Base-by-base conservation (phyloP, 2,888 invertebrate genomes). In the Scaptomyza reducta region DNA sequence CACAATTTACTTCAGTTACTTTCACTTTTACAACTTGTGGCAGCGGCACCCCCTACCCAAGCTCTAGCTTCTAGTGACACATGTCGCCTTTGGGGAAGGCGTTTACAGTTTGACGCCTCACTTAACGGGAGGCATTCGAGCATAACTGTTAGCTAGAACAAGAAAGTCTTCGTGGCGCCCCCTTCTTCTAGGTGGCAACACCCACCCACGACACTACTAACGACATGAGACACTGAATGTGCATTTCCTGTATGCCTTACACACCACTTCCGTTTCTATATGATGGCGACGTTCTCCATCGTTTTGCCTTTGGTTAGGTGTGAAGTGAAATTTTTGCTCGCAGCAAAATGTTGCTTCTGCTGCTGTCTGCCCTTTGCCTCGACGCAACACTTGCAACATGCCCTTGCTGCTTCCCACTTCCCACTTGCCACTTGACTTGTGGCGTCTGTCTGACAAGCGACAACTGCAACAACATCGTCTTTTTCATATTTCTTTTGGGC, bases 221-320 rank as follows among this genome's bases (percentile, higher is more conserved):
- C 70, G 77, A 77, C 70, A 69, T 29, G 51, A 70, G 70, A 46
- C 60, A 53, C 53, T 57, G 59, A 64, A 73, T 73, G 86, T 73
- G 86, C 88, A 77, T 75, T 85, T 84, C 88, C 84, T 82, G 86
- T 82, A 44, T 57, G 65, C 50, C 60, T 66, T 59, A 58, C 72
- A 57, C 70, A 49, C 55, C 50, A 67, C 84, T 84, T 87, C 88
- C 88, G 87, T 74, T 87, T 84, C 74, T 56, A 73, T 80, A 72
- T 72, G 64, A 70, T 72, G 65, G 54, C 70, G 44, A 40, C 38
- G 40, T 27, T 45, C 31, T 47, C n/a, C 49, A n/a, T 2, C 50
- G 14, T 27, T 13, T 35, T 22, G 33, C 44, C 29, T 50, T 64
- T 16, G 16, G 10, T 71, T 79, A 84, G 88, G 88, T 84, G 88